A percentile compares a stretch with the other conserved stretches of the same genome.
phyloP scores from a whole-genome alignment of 2,113 vertebrate species.

The Uria lomvia region DNA sequence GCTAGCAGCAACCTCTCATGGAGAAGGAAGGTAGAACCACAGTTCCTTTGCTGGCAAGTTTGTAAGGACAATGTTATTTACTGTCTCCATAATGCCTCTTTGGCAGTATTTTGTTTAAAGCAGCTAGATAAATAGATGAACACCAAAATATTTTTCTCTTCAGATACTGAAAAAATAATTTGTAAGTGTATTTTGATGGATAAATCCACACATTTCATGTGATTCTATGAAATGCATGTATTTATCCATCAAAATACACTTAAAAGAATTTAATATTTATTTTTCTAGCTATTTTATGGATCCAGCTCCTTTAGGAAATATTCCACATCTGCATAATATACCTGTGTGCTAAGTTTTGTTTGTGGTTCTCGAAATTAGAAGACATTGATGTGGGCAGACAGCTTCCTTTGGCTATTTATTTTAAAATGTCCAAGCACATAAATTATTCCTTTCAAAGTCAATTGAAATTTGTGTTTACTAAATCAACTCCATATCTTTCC shows the following conservation, averaged over 20 bases:
- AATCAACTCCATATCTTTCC: conserved; percentile 37
- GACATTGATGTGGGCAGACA: neutral
- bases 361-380: conserved; percentile 13
- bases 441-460: conserved; percentile 37
- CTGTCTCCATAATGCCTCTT: neutral
- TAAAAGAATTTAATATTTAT: neutral
- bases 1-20: neutral
- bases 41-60: neutral
- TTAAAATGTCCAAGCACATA: conserved; percentile 1
- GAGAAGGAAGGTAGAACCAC: neutral
- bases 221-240: neutral
- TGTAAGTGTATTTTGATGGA: neutral
- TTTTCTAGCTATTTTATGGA: neutral
- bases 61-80: neutral
- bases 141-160: neutral
- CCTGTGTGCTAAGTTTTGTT: neutral
- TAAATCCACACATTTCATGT: neutral
- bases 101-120: neutral
- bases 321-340: neutral
- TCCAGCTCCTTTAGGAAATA: neutral
- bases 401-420: conserved; percentile 46
- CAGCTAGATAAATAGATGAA: neutral
- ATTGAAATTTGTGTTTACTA: conserved; percentile 28
- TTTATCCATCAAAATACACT: neutral
- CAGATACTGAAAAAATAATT: neutral